Evolutionary conservation across 2,888 invertebrate species (phyloP), one percentile per base, ranked within the genome.

Genomic region (Elegia similella): DNA sequence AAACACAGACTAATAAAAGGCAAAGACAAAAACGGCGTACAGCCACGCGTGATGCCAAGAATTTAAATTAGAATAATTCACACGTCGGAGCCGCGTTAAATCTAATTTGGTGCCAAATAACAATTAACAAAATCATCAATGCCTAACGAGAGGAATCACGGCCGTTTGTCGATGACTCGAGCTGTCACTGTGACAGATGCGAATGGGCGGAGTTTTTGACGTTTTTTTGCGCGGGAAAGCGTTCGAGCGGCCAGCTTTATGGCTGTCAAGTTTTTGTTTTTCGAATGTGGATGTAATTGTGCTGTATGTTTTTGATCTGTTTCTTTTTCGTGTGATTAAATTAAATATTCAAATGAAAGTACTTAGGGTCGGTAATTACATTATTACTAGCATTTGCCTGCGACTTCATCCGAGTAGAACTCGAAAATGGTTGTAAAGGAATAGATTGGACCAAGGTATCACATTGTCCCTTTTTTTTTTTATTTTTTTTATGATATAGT

Each of bases 51-150:
- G 55, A 54, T 50, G 50, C 56, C 58, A 65, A 68, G 72, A 73
- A 75, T 76, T 70, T 66, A 68, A 75, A 76, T 78, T 73, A 74
- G 73, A 68, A 76, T 76, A 76, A 79, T 79, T 69, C 70, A 60
- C 62, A 68, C 70, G 77, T 77, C 78, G 69, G 58, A 63, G 58
- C 62, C 64, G 66, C 63, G 73, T 74, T 69, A 69, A 76, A 75
- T 84, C 80, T 84, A 82, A 84, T 83, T 82, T 75, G 67, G 80
- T 73, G 76, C 77, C 75, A 77, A 76, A 82, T 86, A 76, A 84
- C 85, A 88, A 88, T 89, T 89, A 89, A 84, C 84, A 59, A 74
- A 86, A 77, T 82, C 84, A 80, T 83, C 78, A 82, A 76, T 73
- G 82, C 85, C 61, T 84, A 83, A 84, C 87, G 81, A 79, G 75